phyloP scores from a whole-genome alignment of 1,140 invertebrate species.

The Agrypnia vestita region DNA sequence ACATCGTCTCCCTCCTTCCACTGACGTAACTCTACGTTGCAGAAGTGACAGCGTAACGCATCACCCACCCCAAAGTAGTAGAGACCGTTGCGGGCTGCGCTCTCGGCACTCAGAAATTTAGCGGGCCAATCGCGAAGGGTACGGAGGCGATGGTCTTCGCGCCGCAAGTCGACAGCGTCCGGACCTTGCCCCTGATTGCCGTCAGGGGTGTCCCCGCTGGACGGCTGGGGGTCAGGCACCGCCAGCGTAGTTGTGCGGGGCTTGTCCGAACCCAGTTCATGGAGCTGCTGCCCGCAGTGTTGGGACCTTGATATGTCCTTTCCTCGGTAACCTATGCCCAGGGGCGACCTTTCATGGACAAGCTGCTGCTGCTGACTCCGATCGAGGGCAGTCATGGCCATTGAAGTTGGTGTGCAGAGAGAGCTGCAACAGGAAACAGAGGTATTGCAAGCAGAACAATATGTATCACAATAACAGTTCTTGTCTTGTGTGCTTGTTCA shows the following conservation, averaged over 20 bases:
- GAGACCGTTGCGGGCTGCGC: slow-evolving; percentile 84
- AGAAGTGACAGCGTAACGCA: slow-evolving; percentile 90
- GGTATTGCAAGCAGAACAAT: too few species aligned
- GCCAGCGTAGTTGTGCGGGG: background rate
- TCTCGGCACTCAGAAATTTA: slow-evolving; percentile 64
- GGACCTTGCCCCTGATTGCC: background rate
- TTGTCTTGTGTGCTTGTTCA: too few species aligned
- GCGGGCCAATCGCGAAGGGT: too few species aligned
- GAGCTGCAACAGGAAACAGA: too few species aligned
- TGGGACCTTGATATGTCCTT: too few species aligned
- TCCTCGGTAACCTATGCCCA: too few species aligned
- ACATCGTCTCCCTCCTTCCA: slow-evolving; percentile 89
- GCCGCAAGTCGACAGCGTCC: slow-evolving; percentile 63
- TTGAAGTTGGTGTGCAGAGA: too few species aligned
- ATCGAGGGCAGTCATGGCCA: too few species aligned
- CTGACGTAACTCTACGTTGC: slow-evolving; percentile 84
- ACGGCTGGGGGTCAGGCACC: background rate
- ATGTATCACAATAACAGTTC: too few species aligned
- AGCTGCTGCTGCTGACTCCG: too few species aligned
- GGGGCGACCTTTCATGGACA: too few species aligned
- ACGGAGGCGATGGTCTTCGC: slow-evolving; percentile 63
- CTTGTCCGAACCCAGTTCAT: background rate
- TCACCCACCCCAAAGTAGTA: slow-evolving; percentile 81
- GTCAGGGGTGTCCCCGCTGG: background rate
- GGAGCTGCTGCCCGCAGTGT: background rate